These are phyloP conservation scores for Colius striatus DNA, from an alignment of 2,113 vertebrate genomes.

Conservation along the genomic window DNA sequence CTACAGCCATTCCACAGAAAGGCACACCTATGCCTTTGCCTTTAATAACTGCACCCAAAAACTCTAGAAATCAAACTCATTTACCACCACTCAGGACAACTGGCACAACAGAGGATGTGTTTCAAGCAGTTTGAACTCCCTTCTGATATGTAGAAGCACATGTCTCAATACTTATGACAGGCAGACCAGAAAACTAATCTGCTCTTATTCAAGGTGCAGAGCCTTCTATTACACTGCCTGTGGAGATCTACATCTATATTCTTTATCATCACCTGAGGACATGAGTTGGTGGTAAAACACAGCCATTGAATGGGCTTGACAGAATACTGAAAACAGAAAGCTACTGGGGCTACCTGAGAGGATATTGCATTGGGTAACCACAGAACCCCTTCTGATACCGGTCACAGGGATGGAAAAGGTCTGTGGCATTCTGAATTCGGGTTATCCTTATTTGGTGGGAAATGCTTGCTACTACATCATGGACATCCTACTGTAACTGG, in stretches of 20 bases:
- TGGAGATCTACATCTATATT: neutral
- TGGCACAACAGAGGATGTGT: neutral
- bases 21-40: neutral
- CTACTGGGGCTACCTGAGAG: neutral
- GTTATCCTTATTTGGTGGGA: neutral
- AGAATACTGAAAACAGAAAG: neutral
- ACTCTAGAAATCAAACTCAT: neutral
- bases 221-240: neutral
- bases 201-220: neutral
- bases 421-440: neutral
- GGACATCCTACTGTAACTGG: neutral
- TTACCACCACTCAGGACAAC: neutral
- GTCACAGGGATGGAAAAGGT: neutral
- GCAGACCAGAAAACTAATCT: neutral
- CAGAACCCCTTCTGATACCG: neutral
- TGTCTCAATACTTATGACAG: rapidly evolving
- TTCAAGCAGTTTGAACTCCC: neutral
- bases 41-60: neutral
- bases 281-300: neutral
- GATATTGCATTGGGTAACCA: neutral
- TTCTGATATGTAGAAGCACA: neutral
- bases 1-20: neutral
- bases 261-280: neutral
- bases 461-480: neutral
- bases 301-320: neutral